A percentile compares a stretch with the other conserved stretches of the same genome.
Conservation (phyloP, 2,888 invertebrate genomes). For the Brachyopa scutellaris region DNA sequence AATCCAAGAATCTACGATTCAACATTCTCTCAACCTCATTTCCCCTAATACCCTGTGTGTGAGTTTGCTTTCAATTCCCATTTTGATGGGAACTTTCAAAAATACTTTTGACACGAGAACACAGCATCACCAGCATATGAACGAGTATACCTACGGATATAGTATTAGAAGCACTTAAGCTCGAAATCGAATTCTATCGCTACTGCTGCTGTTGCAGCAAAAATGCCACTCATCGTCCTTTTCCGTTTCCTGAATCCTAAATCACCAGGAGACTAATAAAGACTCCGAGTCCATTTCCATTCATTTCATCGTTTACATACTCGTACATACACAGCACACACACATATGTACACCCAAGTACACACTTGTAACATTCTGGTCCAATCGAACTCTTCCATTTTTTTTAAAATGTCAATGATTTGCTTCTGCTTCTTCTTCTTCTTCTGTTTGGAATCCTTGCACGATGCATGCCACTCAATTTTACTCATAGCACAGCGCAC, state of each 20-base stretch:
- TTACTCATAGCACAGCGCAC: conserved; percentile 35
- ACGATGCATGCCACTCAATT: conserved; percentile 71
- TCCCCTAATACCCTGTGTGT: background rate
- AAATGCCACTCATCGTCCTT: conserved; percentile 61
- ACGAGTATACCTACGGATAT: too few species aligned
- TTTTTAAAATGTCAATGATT: conserved; percentile 67
- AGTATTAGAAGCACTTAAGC: conserved; percentile 42
- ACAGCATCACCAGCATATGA: background rate
- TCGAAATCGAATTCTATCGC: conserved; percentile 45
- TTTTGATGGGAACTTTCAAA: conserved; percentile 40
- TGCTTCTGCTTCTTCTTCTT: too few species aligned
- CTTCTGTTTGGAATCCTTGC: conserved; percentile 57
- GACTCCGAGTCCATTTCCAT: conserved; percentile 67
- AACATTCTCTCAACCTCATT: background rate
- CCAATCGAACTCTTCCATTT: conserved; percentile 44
- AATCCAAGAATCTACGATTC: background rate
- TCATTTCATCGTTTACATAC: conserved; percentile 44
- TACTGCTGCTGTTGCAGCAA: background rate
- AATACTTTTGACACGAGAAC: conserved; percentile 13
- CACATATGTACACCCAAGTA: background rate
- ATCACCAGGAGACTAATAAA: conserved; percentile 70
- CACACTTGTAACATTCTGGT: conserved; percentile 1
- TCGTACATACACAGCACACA: conserved; percentile 1
- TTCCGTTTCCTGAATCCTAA: conserved; percentile 66
- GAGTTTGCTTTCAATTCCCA: conserved; percentile 19